Conservation (phyloP, 2,888 invertebrate genomes). For the Drosophila nigritarsus region DNA sequence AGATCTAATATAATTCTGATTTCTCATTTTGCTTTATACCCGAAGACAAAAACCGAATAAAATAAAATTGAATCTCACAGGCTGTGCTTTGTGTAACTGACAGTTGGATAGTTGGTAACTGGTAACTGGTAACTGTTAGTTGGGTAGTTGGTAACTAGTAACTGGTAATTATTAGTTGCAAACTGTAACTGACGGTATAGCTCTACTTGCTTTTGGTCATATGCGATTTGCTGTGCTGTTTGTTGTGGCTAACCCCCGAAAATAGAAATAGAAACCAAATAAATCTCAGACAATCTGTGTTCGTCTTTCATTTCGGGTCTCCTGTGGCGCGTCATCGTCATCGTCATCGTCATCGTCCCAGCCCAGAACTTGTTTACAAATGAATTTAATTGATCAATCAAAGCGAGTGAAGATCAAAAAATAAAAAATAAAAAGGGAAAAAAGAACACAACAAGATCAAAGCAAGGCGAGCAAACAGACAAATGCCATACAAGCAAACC, state of each 20-base stretch:
- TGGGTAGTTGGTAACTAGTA: neutral
- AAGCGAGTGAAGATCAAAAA: slow-evolving; percentile 82
- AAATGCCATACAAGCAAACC: slow-evolving; percentile 73
- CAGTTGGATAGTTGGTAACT: neutral
- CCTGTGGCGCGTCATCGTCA: slow-evolving; percentile 37
- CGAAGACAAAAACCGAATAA: neutral
- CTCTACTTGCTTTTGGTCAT: slow-evolving; percentile 7
- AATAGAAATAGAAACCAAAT: slow-evolving; percentile 53
- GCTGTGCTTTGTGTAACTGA: neutral
- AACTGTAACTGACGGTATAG: neutral
- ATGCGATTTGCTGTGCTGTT: slow-evolving; percentile 12
- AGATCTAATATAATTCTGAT: too few species aligned
- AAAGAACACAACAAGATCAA: slow-evolving; percentile 67
- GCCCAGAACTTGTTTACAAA: slow-evolving; percentile 82
- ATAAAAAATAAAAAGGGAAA: neutral
- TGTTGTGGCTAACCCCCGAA: slow-evolving; percentile 30
- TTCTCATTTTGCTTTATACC: neutral
- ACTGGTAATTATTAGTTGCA: neutral
- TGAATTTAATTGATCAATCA: slow-evolving; percentile 85
- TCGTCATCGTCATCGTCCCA: slow-evolving; percentile 36
- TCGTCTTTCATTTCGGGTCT: slow-evolving; percentile 19
- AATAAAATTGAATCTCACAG: neutral
- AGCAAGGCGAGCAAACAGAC: slow-evolving; percentile 72
- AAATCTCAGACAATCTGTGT: slow-evolving; percentile 25
- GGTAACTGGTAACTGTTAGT: neutral